phyloP scores from a whole-genome alignment of 2,888 invertebrate species.

The Drosophila paranaensis region DNA sequence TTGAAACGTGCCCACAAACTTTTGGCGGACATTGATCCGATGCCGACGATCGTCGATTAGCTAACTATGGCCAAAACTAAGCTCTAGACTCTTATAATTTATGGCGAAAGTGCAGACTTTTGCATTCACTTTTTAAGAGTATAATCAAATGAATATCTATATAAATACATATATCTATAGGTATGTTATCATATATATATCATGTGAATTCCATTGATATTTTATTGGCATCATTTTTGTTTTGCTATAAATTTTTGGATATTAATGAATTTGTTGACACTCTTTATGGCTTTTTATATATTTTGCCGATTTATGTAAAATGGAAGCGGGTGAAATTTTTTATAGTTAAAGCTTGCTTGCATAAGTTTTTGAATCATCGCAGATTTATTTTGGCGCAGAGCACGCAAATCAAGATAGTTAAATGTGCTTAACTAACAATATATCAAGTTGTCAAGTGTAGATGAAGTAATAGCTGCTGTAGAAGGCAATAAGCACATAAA shows the following conservation, averaged over 20 bases:
- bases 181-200: background rate
- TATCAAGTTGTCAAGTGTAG: background rate
- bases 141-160: background rate
- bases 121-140: slow-evolving; percentile 46
- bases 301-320: slow-evolving; percentile 38
- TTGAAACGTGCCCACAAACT: slow-evolving; percentile 37
- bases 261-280: slow-evolving; percentile 52
- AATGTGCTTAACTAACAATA: background rate
- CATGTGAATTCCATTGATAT: slow-evolving; percentile 14
- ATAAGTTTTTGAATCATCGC: slow-evolving; percentile 24
- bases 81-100: slow-evolving; percentile 27
- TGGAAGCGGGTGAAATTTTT: slow-evolving; percentile 56
- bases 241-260: too few species aligned
- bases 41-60: slow-evolving; percentile 38
- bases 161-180: slow-evolving; percentile 2
- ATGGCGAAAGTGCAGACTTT: slow-evolving; percentile 53
- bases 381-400: background rate
- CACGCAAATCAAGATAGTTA: background rate
- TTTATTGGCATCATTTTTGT: slow-evolving; percentile 11
- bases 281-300: slow-evolving; percentile 22
- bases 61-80: slow-evolving; percentile 30
- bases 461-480: too few species aligned
- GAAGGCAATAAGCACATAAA: background rate
- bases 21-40: slow-evolving; percentile 48
- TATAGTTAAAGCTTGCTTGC: slow-evolving; percentile 24